These are phyloP conservation scores for Mamestra brassicae DNA, from an alignment of 2,888 invertebrate genomes.

Conservation along the genomic window DNA sequence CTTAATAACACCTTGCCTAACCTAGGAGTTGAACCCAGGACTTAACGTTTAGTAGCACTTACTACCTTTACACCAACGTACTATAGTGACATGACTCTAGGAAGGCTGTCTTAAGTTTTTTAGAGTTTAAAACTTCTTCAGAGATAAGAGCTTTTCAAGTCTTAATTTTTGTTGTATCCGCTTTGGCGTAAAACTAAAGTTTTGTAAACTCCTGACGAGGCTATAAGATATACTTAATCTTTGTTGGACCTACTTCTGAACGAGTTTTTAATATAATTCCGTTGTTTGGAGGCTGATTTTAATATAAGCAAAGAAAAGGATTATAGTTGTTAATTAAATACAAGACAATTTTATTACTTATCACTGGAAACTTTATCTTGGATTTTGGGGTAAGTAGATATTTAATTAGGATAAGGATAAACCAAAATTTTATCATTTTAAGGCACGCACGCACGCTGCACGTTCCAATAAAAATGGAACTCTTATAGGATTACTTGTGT, in stretches of 20 bases:
- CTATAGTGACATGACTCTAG: neutral
- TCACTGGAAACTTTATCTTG: neutral
- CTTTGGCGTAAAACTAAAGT: constrained; percentile 46
- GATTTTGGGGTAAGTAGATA: too few species aligned
- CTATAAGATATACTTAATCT: constrained; percentile 52
- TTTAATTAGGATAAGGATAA: too few species aligned
- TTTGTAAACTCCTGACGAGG: constrained; percentile 47
- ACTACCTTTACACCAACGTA: too few species aligned
- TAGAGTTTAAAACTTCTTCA: constrained; percentile 42
- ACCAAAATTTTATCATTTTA: too few species aligned
- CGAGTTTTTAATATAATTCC: constrained; percentile 41
- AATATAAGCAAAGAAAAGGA: constrained; percentile 9
- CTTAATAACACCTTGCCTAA: too few species aligned
- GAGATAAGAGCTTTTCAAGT: constrained; percentile 49
- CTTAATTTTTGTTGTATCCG: constrained; percentile 58
- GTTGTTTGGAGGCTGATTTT: constrained; percentile 3
- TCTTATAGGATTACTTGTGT: too few species aligned
- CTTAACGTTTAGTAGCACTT: neutral
- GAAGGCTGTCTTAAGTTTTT: constrained; percentile 36
- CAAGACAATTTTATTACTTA: neutral
- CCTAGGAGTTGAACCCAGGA: neutral
- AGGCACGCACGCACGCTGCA: too few species aligned
- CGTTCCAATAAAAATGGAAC: too few species aligned
- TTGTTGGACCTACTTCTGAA: constrained; percentile 49
- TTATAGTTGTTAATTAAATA: constrained; percentile 15